A percentile compares a stretch with the other conserved stretches of the same genome.
Evolutionary conservation across 2,797 vertebrate species (phyloP).

Genomic region (Enteromius anoplus): DNA sequence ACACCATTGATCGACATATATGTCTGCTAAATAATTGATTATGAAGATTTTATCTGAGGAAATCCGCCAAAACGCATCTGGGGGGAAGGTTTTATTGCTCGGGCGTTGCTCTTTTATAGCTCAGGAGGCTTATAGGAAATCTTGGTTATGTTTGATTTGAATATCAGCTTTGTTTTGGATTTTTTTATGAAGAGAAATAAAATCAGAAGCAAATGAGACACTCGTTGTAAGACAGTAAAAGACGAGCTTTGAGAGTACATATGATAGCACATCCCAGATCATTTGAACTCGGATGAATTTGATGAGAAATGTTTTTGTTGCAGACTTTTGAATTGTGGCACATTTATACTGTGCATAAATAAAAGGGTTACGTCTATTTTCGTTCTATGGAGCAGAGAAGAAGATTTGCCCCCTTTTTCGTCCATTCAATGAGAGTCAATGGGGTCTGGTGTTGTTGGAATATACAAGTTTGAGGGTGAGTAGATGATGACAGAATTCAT

Average conservation of each 20-base stretch:
- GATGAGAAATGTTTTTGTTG: background rate
- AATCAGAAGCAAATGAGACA: background rate
- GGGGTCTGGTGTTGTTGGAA: background rate
- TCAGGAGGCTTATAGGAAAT: slow-evolving; percentile 7
- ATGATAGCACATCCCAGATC: background rate
- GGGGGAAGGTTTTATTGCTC: background rate
- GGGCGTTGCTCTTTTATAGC: slow-evolving; percentile 23
- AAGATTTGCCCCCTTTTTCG: background rate
- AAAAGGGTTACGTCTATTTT: background rate
- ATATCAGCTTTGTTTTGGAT: slow-evolving; percentile 1
- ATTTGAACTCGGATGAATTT: background rate
- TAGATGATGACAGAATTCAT: background rate
- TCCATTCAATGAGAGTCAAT: background rate
- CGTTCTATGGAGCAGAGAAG: background rate
- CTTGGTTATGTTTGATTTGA: slow-evolving; percentile 18
- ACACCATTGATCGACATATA: slow-evolving; percentile 29
- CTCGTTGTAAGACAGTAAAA: slow-evolving; percentile 10
- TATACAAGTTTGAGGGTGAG: background rate
- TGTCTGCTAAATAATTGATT: slow-evolving; percentile 40
- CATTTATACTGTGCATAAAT: background rate
- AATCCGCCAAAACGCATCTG: background rate
- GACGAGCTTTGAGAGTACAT: background rate
- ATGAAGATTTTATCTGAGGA: slow-evolving; percentile 30
- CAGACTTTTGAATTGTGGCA: background rate
- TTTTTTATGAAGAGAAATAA: slow-evolving; percentile 8